A percentile compares a stretch with the other conserved stretches of the same genome.
phyloP scores from a whole-genome alignment of 2,113 vertebrate genomes.

The Bufo gargarizans region DNA sequence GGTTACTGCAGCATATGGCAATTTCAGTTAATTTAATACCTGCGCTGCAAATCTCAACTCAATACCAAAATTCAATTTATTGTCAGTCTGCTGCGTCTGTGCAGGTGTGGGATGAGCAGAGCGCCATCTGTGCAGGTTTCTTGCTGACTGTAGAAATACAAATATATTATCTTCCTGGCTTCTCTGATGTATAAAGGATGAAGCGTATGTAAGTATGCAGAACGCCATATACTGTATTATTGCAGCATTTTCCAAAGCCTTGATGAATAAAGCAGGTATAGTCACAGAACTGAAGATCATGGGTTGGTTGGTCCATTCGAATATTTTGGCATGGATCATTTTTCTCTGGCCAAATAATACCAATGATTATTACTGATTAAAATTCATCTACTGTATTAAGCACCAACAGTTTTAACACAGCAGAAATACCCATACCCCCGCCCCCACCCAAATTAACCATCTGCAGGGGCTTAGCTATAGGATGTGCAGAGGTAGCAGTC shows the following conservation, averaged over 20 bases:
- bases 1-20: slow-evolving; percentile 41
- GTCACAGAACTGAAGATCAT: background rate
- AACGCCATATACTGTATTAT: background rate
- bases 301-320: background rate
- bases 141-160: slow-evolving; percentile 2
- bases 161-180: slow-evolving; percentile 16
- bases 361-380: background rate
- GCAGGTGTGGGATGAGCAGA: slow-evolving; percentile 34
- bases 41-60: slow-evolving; percentile 40
- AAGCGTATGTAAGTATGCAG: background rate
- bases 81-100: slow-evolving; percentile 47
- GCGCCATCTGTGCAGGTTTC: slow-evolving; percentile 13
- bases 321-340: background rate
- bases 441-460: too few species aligned
- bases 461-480: too few species aligned
- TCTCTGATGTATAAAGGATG: background rate
- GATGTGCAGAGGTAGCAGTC: too few species aligned
- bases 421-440: too few species aligned
- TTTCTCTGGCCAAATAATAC: background rate
- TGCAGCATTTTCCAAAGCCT: background rate
- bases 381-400: background rate
- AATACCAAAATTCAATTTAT: slow-evolving; percentile 44
- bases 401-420: too few species aligned
- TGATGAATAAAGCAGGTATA: background rate
- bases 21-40: slow-evolving; percentile 47